Percentiles rank a stretch among this genome's conserved stretches.
phyloP scores from a whole-genome alignment of 2,888 invertebrate species.

The Calameuta filiformis region DNA sequence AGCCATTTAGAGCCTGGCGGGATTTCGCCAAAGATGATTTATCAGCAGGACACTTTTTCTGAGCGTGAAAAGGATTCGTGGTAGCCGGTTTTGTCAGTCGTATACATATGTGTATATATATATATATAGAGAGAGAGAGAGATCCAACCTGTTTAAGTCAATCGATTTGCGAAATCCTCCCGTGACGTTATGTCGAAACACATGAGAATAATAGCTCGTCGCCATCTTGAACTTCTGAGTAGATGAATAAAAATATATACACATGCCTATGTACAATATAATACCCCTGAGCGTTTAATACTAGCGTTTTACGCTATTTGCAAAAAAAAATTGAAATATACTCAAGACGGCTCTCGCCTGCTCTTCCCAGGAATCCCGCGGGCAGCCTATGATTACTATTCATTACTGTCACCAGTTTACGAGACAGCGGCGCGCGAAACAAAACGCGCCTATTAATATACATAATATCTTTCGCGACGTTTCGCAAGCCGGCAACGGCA shows the following conservation, averaged over 20 bases:
- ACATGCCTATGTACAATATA: neutral
- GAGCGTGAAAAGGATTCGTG: neutral
- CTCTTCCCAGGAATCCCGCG: neutral
- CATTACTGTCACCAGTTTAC: constrained; percentile 28
- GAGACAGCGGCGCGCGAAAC: constrained; percentile 20
- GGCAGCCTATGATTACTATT: constrained; percentile 22
- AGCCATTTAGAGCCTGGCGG: constrained; percentile 12
- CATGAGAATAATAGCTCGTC: neutral
- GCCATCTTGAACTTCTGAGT: neutral
- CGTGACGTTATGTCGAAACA: neutral
- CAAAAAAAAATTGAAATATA: neutral
- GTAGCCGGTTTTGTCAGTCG: neutral
- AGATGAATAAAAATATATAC: neutral
- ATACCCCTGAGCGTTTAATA: neutral
- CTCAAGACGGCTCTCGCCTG: neutral
- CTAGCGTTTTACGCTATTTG: neutral
- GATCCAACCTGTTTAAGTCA: neutral
- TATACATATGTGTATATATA: neutral
- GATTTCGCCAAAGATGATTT: neutral
- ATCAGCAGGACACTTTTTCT: neutral
- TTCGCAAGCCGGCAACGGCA: constrained; percentile 16
- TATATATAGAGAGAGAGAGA: too few species aligned
- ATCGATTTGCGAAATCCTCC: neutral
- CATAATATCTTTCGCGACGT: constrained; percentile 25
- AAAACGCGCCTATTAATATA: constrained; percentile 28